These are phyloP conservation scores for Plagodis pulveraria DNA, from an alignment of 2,888 invertebrate genomes.

Conservation along the genomic window DNA sequence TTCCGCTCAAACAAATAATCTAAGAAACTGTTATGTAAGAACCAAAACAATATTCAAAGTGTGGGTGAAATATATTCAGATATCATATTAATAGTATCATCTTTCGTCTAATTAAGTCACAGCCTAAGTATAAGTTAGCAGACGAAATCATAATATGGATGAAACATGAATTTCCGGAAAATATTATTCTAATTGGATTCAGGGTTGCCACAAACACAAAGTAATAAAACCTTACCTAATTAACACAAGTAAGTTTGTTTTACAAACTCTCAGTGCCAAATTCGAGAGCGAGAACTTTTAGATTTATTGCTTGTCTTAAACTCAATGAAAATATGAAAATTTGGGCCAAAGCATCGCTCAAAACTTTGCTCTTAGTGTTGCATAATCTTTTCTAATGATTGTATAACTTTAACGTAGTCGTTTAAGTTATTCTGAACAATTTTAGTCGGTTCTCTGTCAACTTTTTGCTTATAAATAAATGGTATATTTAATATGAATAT, in stretches of 20 bases:
- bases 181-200: conserved; percentile 14
- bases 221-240: conserved; percentile 40
- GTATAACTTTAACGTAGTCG: too few relatives aligned
- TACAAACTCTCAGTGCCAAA: conserved; percentile 15
- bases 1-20: too few relatives aligned
- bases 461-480: too few relatives aligned
- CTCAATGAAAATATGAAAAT: conserved; percentile 38
- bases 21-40: not conserved
- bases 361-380: not conserved
- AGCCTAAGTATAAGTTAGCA: conserved; percentile 1
- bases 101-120: not conserved
- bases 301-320: conserved; percentile 38
- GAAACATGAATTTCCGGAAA: conserved; percentile 8
- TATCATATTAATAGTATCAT: not conserved
- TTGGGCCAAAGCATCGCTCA: conserved; percentile 8
- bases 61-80: too few relatives aligned
- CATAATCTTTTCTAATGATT: not conserved
- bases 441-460: too few relatives aligned
- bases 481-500: too few relatives aligned
- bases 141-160: conserved; percentile 8
- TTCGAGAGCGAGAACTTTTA: conserved; percentile 16
- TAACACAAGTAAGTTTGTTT: conserved; percentile 26
- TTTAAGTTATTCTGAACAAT: too few relatives aligned
- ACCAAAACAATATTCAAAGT: too few relatives aligned
- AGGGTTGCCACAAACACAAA: conserved; percentile 28